Percentiles rank a stretch among this genome's conserved stretches.
These are phyloP conservation scores for Entomyzon cyanotis DNA, from an alignment of 2,113 vertebrate species.

Conservation along the genomic window DNA sequence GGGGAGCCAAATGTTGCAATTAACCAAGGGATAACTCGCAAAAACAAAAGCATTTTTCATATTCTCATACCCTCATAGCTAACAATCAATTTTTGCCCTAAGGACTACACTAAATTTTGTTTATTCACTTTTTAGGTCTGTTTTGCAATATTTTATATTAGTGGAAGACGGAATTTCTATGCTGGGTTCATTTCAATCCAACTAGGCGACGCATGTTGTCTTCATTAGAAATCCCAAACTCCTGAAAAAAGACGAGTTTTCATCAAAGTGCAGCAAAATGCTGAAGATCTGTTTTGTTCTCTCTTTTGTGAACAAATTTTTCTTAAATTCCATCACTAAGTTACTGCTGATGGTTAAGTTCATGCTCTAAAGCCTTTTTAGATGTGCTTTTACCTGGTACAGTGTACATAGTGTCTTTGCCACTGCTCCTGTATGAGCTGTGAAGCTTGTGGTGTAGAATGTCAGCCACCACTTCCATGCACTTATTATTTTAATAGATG, in stretches of 20 bases:
- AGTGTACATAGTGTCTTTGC: not conserved
- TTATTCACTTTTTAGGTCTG: not conserved
- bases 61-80: not conserved
- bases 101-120: not conserved
- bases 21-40: not conserved
- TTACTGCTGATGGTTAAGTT: not conserved
- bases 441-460: not conserved
- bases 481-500: not conserved
- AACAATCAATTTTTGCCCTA: not conserved
- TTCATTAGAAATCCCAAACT: not conserved
- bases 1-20: not conserved
- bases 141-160: not conserved
- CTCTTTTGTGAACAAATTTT: not conserved
- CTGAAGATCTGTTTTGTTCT: not conserved
- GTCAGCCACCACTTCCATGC: not conserved
- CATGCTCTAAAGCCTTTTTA: not conserved
- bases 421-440: not conserved
- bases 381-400: not conserved
- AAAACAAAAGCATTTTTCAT: conserved; percentile 31
- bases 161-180: not conserved
- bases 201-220: not conserved
- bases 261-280: not conserved
- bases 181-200: not conserved
- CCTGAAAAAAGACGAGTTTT: not conserved
- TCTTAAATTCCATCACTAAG: not conserved